These are phyloP conservation scores for Phania funesta DNA, from an alignment of 2,888 invertebrate genomes.

Conservation along the genomic window DNA sequence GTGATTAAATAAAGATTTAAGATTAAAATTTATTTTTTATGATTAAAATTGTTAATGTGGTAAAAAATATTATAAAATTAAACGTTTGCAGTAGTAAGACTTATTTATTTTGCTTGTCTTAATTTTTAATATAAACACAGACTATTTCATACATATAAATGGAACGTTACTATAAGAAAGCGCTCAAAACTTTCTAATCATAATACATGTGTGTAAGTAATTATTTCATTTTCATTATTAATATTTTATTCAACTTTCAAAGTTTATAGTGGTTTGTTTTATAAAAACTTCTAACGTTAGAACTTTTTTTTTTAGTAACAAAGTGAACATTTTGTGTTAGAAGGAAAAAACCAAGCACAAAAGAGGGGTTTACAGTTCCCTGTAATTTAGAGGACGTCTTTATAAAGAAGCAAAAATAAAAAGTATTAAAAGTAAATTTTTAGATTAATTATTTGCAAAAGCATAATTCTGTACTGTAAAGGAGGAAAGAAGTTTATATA, in stretches of 20 bases:
- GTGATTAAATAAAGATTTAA: not conserved
- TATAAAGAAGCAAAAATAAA: too few species aligned
- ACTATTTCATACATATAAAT: constrained; percentile 59
- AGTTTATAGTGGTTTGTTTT: constrained; percentile 23
- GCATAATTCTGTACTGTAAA: not conserved
- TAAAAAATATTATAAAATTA: not conserved
- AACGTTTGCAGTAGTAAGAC: constrained; percentile 49
- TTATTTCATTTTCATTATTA: constrained; percentile 31
- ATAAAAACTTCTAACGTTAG: not conserved
- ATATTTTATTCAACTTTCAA: constrained; percentile 37
- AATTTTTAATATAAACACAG: constrained; percentile 62
- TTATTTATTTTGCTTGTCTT: constrained; percentile 42
- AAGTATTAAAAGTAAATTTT: too few species aligned
- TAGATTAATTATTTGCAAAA: not conserved
- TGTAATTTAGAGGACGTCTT: too few species aligned
- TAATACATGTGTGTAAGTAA: constrained; percentile 51
- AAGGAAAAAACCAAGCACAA: not conserved
- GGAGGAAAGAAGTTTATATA: not conserved
- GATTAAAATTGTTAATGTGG: too few species aligned
- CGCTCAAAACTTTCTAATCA: constrained; percentile 49
- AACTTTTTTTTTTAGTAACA: not conserved
- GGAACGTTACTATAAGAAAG: constrained; percentile 65
- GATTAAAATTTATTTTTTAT: too few species aligned
- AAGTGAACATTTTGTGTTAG: not conserved
- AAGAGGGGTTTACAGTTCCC: too few species aligned